Percentiles rank a stretch among this genome's conserved stretches.
Conservation (phyloP, 2,113 vertebrate species). For the Spea bombifrons region DNA sequence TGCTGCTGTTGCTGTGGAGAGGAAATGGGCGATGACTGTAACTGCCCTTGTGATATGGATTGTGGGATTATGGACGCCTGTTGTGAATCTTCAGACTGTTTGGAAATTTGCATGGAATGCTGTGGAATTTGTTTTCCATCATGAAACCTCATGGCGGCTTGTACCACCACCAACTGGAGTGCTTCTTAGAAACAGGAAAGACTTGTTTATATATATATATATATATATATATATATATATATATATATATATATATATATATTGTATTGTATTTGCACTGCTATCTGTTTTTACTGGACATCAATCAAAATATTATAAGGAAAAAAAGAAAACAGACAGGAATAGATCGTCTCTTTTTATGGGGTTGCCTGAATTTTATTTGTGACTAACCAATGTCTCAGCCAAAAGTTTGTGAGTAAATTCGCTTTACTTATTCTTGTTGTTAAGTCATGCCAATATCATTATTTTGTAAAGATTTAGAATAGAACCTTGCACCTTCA, state of each 20-base stretch:
- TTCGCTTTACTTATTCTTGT: too few species aligned
- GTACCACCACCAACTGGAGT: constrained; percentile 67
- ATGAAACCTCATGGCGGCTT: constrained; percentile 62
- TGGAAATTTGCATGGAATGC: constrained; percentile 99
- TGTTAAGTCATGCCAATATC: too few species aligned
- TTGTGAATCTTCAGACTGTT: constrained; percentile 95
- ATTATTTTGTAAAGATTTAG: too few species aligned
- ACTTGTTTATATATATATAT: constrained; percentile 59
- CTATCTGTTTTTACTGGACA: constrained; percentile 51
- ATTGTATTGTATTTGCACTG: constrained; percentile 65
- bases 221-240: too few species aligned
- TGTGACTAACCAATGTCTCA: too few species aligned
- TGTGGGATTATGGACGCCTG: constrained; percentile 98
- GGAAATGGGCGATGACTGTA: constrained; percentile 82
- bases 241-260: too few species aligned
- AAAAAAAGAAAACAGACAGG: not conserved
- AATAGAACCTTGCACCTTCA: too few species aligned
- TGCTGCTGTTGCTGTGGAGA: constrained; percentile 91
- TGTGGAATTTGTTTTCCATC: constrained; percentile 98
- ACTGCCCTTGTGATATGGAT: constrained; percentile 83
- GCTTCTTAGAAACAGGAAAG: constrained; percentile 49
- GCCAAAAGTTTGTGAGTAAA: too few species aligned
- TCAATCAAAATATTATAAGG: not conserved
- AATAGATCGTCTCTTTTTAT: not conserved
- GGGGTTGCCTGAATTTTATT: not conserved